Base-by-base conservation (phyloP, 2,888 invertebrate species). In the Andrena flavipes region DNA sequence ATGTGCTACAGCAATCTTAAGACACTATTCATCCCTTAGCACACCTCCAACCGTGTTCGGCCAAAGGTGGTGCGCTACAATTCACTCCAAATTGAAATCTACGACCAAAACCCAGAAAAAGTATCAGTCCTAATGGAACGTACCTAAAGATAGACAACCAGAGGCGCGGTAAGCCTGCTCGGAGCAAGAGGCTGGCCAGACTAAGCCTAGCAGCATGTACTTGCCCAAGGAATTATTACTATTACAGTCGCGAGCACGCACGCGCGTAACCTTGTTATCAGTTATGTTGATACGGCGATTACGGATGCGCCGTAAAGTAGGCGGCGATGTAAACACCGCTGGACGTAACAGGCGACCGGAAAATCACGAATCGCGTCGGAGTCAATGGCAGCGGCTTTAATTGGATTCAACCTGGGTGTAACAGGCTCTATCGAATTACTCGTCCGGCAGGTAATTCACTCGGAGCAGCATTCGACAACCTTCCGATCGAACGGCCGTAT, bases 391-490 rank as follows among this genome's bases (percentile, higher is more conserved):
- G 42, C 29, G 2, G 54, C 71, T 76, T 82, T 82, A 82, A 82
- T 82, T 82, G 82, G 82, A 82, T 82, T 59, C 64, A 72, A 71
- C 62, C 60, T 42, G 64, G 76, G 30, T 63, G 76, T 71, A 82
- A 68, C 82, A 76, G 76, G 82, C 76, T 82, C 82, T 81, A 81
- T 81, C 82, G 82, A 82, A 82, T 82, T 82, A 82, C 82, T 76
- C 26, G 60, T 23, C 71, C 70, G 62, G 33, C 35, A 59, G 70
- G 62, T 80, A 82, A 81, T 63, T 75, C 75, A 71, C 70, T 82
- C 51, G 26, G 33, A 20, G 26, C 72, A 48, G 56, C 69, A 68
- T 82, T 82, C 82, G 82, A 82, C 82, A 48, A 67, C 62, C 71
- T 63, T 59, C 68, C 82, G 59, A 67, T 59, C 26, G 59, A 23